Evolutionary conservation across 2,888 invertebrate genomes (phyloP).

Genomic region (Conops quadrifasciatus): DNA sequence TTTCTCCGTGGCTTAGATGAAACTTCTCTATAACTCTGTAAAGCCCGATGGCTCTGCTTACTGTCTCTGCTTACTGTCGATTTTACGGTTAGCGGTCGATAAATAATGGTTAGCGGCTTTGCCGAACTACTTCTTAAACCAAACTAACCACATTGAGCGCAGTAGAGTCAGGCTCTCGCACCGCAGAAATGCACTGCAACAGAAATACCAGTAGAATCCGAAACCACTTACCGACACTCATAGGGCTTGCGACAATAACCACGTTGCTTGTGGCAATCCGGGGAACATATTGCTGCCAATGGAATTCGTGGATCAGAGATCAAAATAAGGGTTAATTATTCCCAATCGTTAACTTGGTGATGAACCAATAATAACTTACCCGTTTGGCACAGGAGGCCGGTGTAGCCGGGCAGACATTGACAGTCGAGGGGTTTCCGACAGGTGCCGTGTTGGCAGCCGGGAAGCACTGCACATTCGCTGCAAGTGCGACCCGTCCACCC

Average conservation of each 20-base stretch:
- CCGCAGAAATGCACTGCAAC: neutral
- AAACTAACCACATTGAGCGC: too few relatives aligned
- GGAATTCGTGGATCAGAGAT: too few relatives aligned
- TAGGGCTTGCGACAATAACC: constrained; percentile 85
- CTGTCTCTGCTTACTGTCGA: too few relatives aligned
- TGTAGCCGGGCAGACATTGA: constrained; percentile 90
- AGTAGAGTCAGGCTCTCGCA: too few relatives aligned
- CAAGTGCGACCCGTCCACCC: constrained; percentile 91
- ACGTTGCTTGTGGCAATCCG: constrained; percentile 82
- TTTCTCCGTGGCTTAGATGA: too few relatives aligned
- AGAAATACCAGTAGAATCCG: neutral
- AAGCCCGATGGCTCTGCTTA: too few relatives aligned
- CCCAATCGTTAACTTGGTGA: neutral
- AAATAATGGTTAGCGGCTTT: too few relatives aligned
- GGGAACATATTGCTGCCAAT: constrained; percentile 81
- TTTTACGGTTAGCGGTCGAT: too few relatives aligned
- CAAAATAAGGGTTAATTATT: neutral
- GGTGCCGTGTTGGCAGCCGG: constrained; percentile 90
- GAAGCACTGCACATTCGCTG: constrained; percentile 85
- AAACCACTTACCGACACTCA: constrained; percentile 73
- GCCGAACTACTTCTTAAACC: too few relatives aligned
- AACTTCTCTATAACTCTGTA: too few relatives aligned
- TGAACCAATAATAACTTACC: constrained; percentile 70
- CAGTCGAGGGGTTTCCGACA: constrained; percentile 92
- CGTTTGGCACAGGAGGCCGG: constrained; percentile 85